Conservation (phyloP, 2,888 invertebrate species). For the Euzetes globulus region DNA sequence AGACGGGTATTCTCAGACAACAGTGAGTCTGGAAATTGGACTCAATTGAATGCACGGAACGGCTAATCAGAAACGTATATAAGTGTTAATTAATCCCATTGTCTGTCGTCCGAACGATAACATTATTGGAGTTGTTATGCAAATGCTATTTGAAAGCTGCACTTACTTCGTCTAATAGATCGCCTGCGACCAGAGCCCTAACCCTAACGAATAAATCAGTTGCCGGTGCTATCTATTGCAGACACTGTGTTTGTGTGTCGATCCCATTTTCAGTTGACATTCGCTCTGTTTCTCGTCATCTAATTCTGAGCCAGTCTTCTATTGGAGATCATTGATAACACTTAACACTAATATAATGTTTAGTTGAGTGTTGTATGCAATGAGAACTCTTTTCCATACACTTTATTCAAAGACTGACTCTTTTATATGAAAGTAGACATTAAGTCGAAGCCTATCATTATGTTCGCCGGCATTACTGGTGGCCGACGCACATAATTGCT, state of each 20-base stretch:
- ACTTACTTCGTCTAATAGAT: neutral
- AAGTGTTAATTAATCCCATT: conserved; percentile 18
- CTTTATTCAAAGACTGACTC: neutral
- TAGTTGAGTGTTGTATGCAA: neutral
- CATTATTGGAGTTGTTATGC: conserved; percentile 6
- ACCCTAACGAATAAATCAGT: too few relatives aligned
- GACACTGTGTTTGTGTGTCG: neutral
- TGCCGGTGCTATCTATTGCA: too few relatives aligned
- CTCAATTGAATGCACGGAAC: neutral
- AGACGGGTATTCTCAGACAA: neutral
- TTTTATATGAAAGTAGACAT: neutral
- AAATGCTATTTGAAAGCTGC: neutral
- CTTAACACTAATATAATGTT: neutral
- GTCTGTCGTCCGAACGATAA: conserved; percentile 1
- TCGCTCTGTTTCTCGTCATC: neutral
- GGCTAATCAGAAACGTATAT: conserved; percentile 8
- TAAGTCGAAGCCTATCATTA: neutral
- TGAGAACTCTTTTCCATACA: neutral
- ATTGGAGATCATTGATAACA: neutral
- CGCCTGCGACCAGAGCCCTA: too few relatives aligned
- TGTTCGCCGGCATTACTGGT: neutral
- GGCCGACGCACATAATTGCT: too few relatives aligned
- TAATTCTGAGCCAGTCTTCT: neutral
- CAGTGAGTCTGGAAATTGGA: too few relatives aligned
- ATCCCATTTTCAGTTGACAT: neutral